These are phyloP conservation scores for Drosophila equinoxialis DNA, from an alignment of 1,140 invertebrate species.

Conservation along the genomic window DNA sequence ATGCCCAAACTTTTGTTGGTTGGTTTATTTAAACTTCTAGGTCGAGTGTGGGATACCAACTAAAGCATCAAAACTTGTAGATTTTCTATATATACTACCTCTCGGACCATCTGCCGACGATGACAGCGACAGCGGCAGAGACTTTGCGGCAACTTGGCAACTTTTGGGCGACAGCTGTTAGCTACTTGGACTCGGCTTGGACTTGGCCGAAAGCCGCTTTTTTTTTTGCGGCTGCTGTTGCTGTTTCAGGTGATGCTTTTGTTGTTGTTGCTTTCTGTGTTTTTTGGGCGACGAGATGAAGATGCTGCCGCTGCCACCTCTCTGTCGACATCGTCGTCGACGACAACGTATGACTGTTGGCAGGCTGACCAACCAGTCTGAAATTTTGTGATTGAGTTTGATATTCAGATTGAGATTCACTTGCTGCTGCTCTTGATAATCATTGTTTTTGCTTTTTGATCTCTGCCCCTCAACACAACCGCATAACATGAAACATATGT, in stretches of 20 bases:
- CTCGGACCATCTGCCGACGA: conserved; percentile 51
- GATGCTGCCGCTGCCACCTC: conserved; percentile 29
- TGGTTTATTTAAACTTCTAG: conserved; percentile 71
- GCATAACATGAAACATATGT: conserved; percentile 51
- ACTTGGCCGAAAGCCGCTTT: conserved; percentile 47
- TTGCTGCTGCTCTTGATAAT: conserved; percentile 49
- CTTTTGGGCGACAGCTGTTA: conserved; percentile 75
- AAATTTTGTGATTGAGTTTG: conserved; percentile 4
- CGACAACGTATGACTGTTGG: conserved; percentile 11
- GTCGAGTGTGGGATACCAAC: conserved; percentile 83
- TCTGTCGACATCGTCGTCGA: conserved; percentile 11
- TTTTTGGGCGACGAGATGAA: conserved; percentile 36
- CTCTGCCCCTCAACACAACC: conserved; percentile 58
- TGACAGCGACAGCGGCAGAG: conserved; percentile 34
- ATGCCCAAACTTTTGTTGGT: conserved; percentile 78
- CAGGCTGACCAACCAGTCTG: conserved; percentile 48
- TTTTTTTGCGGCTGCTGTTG: conserved; percentile 5
- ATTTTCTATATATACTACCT: conserved; percentile 83
- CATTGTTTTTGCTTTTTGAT: conserved; percentile 44
- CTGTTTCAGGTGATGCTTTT: neutral
- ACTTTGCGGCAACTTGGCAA: conserved; percentile 23
- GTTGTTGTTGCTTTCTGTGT: conserved; percentile 28
- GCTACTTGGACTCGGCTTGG: conserved; percentile 33
- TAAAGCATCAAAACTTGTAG: conserved; percentile 82
- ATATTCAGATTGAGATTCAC: conserved; percentile 9